These are phyloP conservation scores for Hippolais icterina DNA, from an alignment of 2,113 vertebrate genomes.

Conservation along the genomic window DNA sequence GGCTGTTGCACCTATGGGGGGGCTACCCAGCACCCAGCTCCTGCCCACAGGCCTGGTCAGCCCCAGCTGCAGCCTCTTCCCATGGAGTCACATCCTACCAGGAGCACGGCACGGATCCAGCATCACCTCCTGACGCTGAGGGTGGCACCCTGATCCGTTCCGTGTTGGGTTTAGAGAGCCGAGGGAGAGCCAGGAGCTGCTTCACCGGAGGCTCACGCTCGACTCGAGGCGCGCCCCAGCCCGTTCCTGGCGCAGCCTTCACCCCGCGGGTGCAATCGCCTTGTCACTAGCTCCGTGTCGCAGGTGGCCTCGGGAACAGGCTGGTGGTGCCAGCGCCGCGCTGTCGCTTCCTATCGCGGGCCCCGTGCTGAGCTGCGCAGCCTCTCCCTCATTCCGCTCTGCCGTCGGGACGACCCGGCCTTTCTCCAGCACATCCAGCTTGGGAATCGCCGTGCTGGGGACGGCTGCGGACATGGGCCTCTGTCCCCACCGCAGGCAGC, in stretches of 20 bases:
- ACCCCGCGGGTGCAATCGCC: background rate
- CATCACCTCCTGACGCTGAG: rapidly evolving
- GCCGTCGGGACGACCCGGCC: rapidly evolving
- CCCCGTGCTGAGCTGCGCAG: background rate
- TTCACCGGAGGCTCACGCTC: background rate
- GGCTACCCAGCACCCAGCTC: background rate
- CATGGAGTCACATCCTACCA: rapidly evolving
- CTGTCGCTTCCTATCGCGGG: background rate
- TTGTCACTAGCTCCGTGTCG: background rate
- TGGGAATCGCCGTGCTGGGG: rapidly evolving
- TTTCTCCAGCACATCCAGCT: rapidly evolving
- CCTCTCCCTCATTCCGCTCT: rapidly evolving
- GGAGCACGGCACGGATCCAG: rapidly evolving
- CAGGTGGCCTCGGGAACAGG: background rate
- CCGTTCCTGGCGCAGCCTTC: background rate
- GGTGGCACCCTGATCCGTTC: rapidly evolving
- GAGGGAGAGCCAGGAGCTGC: background rate
- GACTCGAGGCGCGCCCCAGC: rapidly evolving
- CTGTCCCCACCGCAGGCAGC: background rate
- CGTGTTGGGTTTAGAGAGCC: rapidly evolving
- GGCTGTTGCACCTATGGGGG: rapidly evolving
- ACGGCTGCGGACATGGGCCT: background rate
- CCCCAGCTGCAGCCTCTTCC: background rate
- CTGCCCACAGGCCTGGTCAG: background rate
- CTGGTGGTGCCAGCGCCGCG: background rate